Base-by-base conservation (phyloP, 2,113 vertebrate genomes). In the Amazona vittata region DNA sequence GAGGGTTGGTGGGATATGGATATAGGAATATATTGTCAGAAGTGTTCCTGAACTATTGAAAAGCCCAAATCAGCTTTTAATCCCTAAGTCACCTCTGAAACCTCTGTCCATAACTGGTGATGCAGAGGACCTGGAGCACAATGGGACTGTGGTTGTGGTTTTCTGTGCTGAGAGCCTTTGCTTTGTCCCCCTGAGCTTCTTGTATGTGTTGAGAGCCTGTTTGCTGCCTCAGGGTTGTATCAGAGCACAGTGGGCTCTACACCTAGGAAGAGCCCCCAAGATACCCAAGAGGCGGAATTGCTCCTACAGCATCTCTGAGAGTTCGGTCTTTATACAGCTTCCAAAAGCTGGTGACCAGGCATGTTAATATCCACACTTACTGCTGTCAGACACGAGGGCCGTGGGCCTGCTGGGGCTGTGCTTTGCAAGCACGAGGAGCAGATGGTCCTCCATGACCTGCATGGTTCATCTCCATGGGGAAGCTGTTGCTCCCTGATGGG, bases 141-240 rank as follows among this genome's bases (percentile, higher is more conserved):
- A 24, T 20, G 1, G 10, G 46, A 5, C 31, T 3, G 0, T 4
- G 47, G 35, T 22, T 37, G 43, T 14, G 49, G 33, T 19, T 70
- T 70, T 49, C 47, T 26, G 6, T 62, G n/a, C 68, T 63, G 55
- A 44, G 47, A 59, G 6, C 20, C 10, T 39, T 76, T 50, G 37
- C 4, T 21, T 65, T 50, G 35, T 25, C 44, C 83, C 49, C 71
- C 8, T 46, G 31, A 63, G 47, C 35, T 57, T 9, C 41, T 21
- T 10, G 3, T 25, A 4, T 2, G 26, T 31, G 5, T 29, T 21
- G 60, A 46, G 82, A 41, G 11, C 0, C 11, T 2, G 7, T 6
- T 47, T 37, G 53, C 37, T 49, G 69, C 76, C 53, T 29, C 35
- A 3, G 7, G 7, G 18, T 26, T 8, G 80, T 21, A 16, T 41